phyloP scores from a whole-genome alignment of 2,797 vertebrate genomes.

The Kryptopterus vitreolus region DNA sequence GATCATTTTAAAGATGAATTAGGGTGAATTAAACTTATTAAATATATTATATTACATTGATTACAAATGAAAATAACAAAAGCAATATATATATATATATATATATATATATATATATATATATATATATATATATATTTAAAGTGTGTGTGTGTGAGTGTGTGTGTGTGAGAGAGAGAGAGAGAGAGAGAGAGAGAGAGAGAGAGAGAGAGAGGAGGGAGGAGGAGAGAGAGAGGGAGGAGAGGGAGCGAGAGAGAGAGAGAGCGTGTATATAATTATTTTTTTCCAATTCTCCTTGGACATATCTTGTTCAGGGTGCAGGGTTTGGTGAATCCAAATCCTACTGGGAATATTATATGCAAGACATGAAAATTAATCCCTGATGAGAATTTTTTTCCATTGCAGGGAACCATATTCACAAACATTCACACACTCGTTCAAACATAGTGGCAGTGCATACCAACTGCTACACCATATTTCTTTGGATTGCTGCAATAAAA shows the following conservation, averaged over 20 bases:
- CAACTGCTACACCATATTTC: background rate
- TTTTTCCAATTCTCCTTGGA: too few relatives aligned
- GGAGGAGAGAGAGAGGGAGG: too few relatives aligned
- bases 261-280: background rate
- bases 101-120: too few relatives aligned
- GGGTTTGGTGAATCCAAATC: background rate
- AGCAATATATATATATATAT: too few relatives aligned
- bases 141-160: background rate
- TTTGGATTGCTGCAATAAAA: background rate
- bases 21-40: background rate
- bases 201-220: too few relatives aligned
- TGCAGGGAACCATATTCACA: background rate
- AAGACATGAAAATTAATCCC: background rate
- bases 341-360: background rate
- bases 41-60: background rate
- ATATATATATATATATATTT: too few relatives aligned
- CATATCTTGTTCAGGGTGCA: background rate
- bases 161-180: too few relatives aligned
- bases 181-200: too few relatives aligned
- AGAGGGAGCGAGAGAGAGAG: too few relatives aligned
- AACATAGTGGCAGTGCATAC: background rate
- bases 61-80: background rate
- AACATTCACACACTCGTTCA: background rate
- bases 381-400: background rate
- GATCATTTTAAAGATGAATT: background rate